A percentile compares a stretch with the other conserved stretches of the same genome.
Evolutionary conservation across 2,797 vertebrate species (phyloP).

Genomic region (Catamblyrhynchus diadema): DNA sequence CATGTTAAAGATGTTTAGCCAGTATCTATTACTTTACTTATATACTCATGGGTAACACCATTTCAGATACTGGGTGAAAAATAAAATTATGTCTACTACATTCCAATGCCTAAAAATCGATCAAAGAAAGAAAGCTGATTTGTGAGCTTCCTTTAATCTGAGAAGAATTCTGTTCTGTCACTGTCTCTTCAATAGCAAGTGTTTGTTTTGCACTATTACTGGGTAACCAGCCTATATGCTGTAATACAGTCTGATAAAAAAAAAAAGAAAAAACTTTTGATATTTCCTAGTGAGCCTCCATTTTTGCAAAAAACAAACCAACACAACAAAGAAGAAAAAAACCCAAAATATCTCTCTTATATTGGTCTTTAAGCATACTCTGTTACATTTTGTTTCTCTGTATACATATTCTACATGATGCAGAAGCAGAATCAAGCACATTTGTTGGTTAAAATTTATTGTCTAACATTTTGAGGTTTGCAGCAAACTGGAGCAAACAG

Average conservation of each 20-base stretch:
- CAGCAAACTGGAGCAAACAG: background rate
- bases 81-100: background rate
- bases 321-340: background rate
- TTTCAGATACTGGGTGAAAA: background rate
- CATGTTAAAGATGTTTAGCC: background rate
- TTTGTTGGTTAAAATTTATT: background rate
- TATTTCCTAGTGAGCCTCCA: background rate
- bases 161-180: background rate
- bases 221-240: background rate
- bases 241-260: background rate
- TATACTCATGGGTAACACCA: background rate
- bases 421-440: background rate
- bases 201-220: background rate
- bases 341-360: rapidly evolving
- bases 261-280: background rate
- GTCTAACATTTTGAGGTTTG: background rate
- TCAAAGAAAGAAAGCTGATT: background rate
- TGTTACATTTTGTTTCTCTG: background rate
- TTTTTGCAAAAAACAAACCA: background rate
- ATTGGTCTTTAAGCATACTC: background rate
- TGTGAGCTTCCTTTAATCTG: background rate
- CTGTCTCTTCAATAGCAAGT: background rate
- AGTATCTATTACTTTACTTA: background rate
- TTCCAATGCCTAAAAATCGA: background rate
- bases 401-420: background rate